Evolutionary conservation across 2,888 invertebrate species (phyloP), one percentile per base, ranked within the genome.

Genomic region (Trilocha varians): DNA sequence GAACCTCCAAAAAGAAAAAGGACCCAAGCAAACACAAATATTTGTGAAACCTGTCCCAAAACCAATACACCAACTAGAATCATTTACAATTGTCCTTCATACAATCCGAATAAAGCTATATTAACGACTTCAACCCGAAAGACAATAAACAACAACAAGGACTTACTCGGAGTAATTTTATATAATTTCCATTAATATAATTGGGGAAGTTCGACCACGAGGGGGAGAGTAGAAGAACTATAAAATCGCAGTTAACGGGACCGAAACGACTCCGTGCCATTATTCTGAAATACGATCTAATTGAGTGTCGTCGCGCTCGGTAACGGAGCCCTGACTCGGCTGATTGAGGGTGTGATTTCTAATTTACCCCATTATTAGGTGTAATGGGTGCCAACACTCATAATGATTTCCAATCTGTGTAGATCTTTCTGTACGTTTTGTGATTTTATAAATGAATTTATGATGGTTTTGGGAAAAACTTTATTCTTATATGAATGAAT

Each of bases 181-280:
- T 62, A 58, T 70, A 66, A 64, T 66, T 62, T 65, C 59, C 66
- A 62, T 65, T 67, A 70, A 68, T 61, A 65, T 72, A 75, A 75
- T 75, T 72, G 72, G 67, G 62, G 75, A 75, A 75, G 65, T 75
- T 74, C 52, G 62, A 57, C 65, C 65, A 57, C 62, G 54, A 60
- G 59, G 58, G 53, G 54, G 57, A 59, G 52, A 61, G 43, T 54
- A 54, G 57, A 68, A 70, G 68, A 73, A 74, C 75, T 74, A 75
- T 75, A 75, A 76, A 74, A 74, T 75, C 58, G 69, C 72, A 67
- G 69, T 76, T 70, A 74, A 66, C 62, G 58, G 51, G 46, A 47
- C 58, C 55, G 50, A 49, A 72, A 72, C 68, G 72, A 70, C 69
- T 69, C 70, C 59, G 70, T 74, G 70, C 64, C 66, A 70, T 73